Evolutionary conservation across 92 coral and sea anemone genomes (phyloP).

Genomic region (Parazoanthus atlanticus): DNA sequence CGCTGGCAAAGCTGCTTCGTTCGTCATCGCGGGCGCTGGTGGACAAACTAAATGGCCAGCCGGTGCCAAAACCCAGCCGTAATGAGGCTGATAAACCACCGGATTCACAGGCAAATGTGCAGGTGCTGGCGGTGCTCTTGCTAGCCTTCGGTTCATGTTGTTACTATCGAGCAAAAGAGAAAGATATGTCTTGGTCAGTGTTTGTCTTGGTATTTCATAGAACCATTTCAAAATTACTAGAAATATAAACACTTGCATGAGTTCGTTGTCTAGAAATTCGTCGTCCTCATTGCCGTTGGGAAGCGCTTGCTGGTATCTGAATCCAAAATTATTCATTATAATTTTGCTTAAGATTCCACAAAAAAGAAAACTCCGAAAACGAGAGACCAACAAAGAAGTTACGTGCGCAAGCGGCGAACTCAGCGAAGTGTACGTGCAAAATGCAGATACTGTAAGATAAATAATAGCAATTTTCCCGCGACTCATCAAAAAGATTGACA

Average conservation of each 20-base stretch:
- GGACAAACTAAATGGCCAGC: no score
- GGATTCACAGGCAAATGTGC: no score
- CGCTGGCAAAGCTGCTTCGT: no score
- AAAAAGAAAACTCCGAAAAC: not conserved
- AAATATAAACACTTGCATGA: not conserved
- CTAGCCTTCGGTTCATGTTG: no score
- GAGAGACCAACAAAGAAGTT: not conserved
- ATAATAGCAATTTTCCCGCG: not conserved
- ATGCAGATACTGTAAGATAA: not conserved
- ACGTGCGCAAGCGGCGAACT: not conserved
- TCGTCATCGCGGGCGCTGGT: no score
- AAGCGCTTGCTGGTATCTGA: not conserved
- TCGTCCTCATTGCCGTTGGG: not conserved
- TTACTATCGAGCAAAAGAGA: no score
- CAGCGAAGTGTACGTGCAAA: not conserved
- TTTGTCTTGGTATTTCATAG: no score
- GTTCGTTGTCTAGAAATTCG: not conserved
- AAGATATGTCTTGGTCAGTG: no score
- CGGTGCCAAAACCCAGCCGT: no score
- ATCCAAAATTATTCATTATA: not conserved
- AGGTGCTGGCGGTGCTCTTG: no score
- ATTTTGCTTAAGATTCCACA: not conserved
- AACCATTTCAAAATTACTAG: no score
- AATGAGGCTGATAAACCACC: no score
- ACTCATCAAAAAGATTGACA: not conserved